phyloP scores from a whole-genome alignment of 2,888 invertebrate genomes.

The Hesperia comma region DNA sequence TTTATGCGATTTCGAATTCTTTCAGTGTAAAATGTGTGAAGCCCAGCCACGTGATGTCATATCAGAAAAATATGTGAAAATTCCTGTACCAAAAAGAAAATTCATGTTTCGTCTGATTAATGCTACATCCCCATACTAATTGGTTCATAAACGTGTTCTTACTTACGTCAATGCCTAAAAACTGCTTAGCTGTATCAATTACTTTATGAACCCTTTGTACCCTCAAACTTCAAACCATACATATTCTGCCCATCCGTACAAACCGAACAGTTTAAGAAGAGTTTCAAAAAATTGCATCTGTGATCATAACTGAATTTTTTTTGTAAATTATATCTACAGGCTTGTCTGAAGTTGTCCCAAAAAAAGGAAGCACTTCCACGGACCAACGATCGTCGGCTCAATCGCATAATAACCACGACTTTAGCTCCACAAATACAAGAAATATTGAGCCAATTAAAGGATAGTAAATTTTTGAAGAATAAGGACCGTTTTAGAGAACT shows the following conservation, averaged over 20 bases:
- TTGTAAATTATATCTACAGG: constrained; percentile 14
- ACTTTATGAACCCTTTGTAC: not conserved
- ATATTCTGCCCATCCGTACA: not conserved
- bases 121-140: constrained; percentile 62
- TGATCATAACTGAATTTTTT: not conserved
- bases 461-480: constrained; percentile 51
- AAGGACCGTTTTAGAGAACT: constrained; percentile 50
- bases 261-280: not conserved
- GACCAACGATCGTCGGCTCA: not conserved
- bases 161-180: too few species aligned
- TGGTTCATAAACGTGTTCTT: not conserved
- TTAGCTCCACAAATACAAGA: constrained; percentile 55
- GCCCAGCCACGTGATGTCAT: constrained; percentile 42
- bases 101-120: constrained; percentile 60
- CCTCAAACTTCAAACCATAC: not conserved
- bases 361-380: constrained; percentile 3
- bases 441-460: constrained; percentile 55
- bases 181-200: too few species aligned
- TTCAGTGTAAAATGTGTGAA: constrained; percentile 65
- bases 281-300: not conserved
- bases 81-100: constrained; percentile 62
- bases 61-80: constrained; percentile 53
- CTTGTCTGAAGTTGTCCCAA: not conserved
- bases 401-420: constrained; percentile 41
- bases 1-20: constrained; percentile 42